Conservation (phyloP, 2,888 invertebrate species). For the Baronia brevicornis region DNA sequence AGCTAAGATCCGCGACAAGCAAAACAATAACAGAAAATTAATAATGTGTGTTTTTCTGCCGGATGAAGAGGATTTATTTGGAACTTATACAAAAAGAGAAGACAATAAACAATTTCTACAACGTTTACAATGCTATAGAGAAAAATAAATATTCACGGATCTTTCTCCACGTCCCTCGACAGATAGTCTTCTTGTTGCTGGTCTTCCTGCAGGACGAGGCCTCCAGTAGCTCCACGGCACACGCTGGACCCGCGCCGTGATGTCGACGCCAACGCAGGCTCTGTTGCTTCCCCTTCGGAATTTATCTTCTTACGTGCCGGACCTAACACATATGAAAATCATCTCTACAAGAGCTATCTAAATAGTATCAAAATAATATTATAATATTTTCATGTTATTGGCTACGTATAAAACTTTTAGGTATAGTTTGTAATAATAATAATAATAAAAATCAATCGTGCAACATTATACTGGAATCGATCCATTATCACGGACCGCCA, state of each 20-base stretch:
- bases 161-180: slow-evolving; percentile 27
- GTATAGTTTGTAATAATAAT: too few species aligned
- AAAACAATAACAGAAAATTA: too few species aligned
- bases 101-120: neutral
- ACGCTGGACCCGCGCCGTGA: slow-evolving; percentile 52
- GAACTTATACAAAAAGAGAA: too few species aligned
- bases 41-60: too few species aligned
- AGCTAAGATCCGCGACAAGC: too few species aligned
- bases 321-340: slow-evolving; percentile 38
- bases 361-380: too few species aligned
- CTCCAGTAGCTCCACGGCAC: slow-evolving; percentile 45
- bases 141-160: slow-evolving; percentile 29
- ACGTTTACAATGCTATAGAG: neutral
- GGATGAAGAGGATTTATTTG: too few species aligned
- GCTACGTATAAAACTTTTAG: too few species aligned
- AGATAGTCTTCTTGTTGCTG: slow-evolving; percentile 22
- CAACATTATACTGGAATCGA: too few species aligned
- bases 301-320: slow-evolving; percentile 39
- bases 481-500: too few species aligned
- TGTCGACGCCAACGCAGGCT: slow-evolving; percentile 2
- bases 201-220: slow-evolving; percentile 39
- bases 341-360: neutral
- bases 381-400: too few species aligned
- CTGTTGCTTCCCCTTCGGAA: slow-evolving; percentile 14
- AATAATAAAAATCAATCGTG: too few species aligned